Evolutionary conservation across 2,888 invertebrate species (phyloP), one percentile per base, ranked within the genome.

Genomic region (Agonopterix subpropinquella): DNA sequence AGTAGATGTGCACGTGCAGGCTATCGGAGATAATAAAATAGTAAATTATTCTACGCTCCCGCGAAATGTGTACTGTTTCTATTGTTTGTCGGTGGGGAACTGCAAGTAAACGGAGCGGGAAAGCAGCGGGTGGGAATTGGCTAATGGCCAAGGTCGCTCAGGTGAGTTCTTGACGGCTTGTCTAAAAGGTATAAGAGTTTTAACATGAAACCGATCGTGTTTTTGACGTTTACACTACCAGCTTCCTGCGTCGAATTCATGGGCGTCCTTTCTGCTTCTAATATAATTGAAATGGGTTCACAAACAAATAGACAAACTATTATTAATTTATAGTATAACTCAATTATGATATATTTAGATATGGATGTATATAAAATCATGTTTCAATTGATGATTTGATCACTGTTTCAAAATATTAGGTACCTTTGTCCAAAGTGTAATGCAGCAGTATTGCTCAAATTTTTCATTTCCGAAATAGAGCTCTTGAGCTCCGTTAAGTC

Each of bases 381-480:
- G 28, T 28, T 28, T 28, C 28, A 28, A 28, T 7, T 28, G 28
- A 28, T 28, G 28, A 7, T 28, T 28, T 7, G 28, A 28, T 28
- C 28, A 28, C 28, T 28, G 28, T 28, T 28, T 39, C n/a, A 57
- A 9, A 39, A 39, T 39, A 4, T 39, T n/a, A n/a, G 10, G 39
- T 39, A 87, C 87, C 86, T 80, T 73, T 85, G 81, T 67, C 80
- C 77, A 62, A 87, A 85, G 64, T 83, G 86, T 62, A 83, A 73
- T 52, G 84, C 81, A 50, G 83, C 76, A 43, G 84, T 71, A 63
- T 72, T 85, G 65, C 86, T 87, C 53, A 94, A 87, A 67, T 92
- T 95, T 85, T 95, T 95, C 92, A 96, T 95, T 88, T 96, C 95
- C 54, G 94, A 93, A 80, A 96, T 94, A 71, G 95, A 94, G 74